Base-by-base conservation (phyloP, 1,140 invertebrate genomes). In the Dermatophagoides farinae region DNA sequence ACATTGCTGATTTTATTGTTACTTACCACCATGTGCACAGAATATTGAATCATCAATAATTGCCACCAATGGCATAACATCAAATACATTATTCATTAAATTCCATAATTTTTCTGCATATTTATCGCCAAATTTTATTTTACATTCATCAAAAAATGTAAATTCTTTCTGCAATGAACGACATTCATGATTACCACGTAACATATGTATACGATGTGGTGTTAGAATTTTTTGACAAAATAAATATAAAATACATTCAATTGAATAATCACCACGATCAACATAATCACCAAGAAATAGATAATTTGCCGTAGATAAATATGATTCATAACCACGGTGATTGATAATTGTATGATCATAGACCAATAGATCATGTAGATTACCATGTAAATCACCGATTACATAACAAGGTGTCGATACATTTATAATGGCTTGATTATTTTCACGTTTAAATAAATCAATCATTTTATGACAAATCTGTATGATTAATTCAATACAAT, bases 41-140 rank as follows among this genome's bases (percentile, higher is more conserved):
- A 82, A 83, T 63, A 83, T 75, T 72, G 79, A 80, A 38, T 77
- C 76, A 70, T 84, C 82, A 20, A 84, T 74, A 12, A 80, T 74
- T 12, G 82, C 82, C 11, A 80, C 80, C 38, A 84, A 65, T 5
- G 82, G 80, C 74, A 84, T 76, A 16, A 67, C 71, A 71, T 85
- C 82, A 70, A 84, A 84, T 18, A 76, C 79, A 18, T 75, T 70
- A 68, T 85, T 84, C 2, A 31, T 31, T 31, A 31, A 31, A 31
- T 31, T 31, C 31, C 31, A 31, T 5, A 83, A 73, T 9, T 77
- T 74, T 57, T 79, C 78, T 80, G 81, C 84, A 43, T 84, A 74
- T 62, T 75, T 73, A 10, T 64, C 52, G 0, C 80, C 82, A 31
- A 79, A 67, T 23, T 70, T 70, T 18, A 79, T 75, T 20, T 5